Evolutionary conservation across 2,797 vertebrate genomes (phyloP).

Genomic region (Chaenodraco wilsoni): DNA sequence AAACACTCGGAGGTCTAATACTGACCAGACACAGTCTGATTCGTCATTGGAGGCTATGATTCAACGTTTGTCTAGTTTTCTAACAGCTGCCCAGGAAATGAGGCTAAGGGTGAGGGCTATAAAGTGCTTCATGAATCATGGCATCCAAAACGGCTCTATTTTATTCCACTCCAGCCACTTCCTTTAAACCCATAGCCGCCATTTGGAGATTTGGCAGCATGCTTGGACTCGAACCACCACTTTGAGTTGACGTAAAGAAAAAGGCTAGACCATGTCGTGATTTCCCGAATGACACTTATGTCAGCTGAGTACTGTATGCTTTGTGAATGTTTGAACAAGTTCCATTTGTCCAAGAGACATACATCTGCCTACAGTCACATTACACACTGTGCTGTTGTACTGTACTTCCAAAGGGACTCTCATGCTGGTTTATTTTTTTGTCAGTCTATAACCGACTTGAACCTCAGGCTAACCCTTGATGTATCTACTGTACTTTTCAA

Average conservation of each 20-base stretch:
- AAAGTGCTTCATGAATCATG: slow-evolving; percentile 56
- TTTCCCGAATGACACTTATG: slow-evolving; percentile 15
- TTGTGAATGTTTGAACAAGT: slow-evolving; percentile 19
- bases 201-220: slow-evolving; percentile 24
- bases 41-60: slow-evolving; percentile 52
- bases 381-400: slow-evolving; percentile 6
- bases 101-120: slow-evolving; percentile 8
- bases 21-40: slow-evolving; percentile 24
- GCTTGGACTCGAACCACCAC: not conserved
- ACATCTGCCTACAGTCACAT: slow-evolving; percentile 20
- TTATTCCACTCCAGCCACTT: slow-evolving; percentile 40
- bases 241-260: slow-evolving; percentile 15
- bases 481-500: no score
- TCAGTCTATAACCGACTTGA: not conserved
- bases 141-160: slow-evolving; percentile 27
- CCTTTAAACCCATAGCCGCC: slow-evolving; percentile 19
- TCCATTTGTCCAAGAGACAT: slow-evolving; percentile 35
- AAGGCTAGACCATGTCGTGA: not conserved
- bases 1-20: slow-evolving; percentile 7
- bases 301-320: slow-evolving; percentile 28
- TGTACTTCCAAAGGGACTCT: slow-evolving; percentile 9
- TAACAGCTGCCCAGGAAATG: slow-evolving; percentile 54
- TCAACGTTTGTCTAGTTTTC: slow-evolving; percentile 48
- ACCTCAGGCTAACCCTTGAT: not conserved
- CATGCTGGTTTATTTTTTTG: slow-evolving; percentile 6